These are phyloP conservation scores for Paracanthobrama guichenoti DNA, from an alignment of 2,113 vertebrate genomes.

Conservation along the genomic window DNA sequence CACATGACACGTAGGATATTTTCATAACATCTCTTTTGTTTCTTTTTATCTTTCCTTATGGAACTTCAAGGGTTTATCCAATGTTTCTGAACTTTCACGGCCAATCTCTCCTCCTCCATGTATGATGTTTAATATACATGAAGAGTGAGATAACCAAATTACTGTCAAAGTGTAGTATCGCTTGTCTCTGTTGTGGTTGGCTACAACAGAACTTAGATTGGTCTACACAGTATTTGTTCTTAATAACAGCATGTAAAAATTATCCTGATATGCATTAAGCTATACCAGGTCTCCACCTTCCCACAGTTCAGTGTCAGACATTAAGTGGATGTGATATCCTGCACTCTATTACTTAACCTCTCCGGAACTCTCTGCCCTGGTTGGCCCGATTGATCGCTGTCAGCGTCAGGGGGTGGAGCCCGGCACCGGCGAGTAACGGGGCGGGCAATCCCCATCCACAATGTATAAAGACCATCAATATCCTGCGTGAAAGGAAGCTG, in stretches of 20 bases:
- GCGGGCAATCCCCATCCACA: background rate
- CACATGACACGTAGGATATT: background rate
- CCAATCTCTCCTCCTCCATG: background rate
- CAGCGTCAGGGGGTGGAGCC: conserved; percentile 20
- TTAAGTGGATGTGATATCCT: conserved; percentile 49
- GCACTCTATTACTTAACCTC: conserved; percentile 58
- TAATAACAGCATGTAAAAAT: conserved; percentile 5
- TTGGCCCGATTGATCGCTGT: conserved; percentile 53
- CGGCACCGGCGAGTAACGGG: conserved; percentile 43
- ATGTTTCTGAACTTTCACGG: background rate
- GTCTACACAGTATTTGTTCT: background rate
- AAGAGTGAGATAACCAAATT: background rate
- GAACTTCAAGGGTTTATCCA: background rate
- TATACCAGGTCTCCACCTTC: background rate
- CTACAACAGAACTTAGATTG: background rate
- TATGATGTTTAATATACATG: background rate
- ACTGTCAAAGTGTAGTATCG: background rate
- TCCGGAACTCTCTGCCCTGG: conserved; percentile 34
- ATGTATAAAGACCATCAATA: conserved; percentile 33
- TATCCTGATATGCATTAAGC: background rate
- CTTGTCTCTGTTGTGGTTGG: background rate
- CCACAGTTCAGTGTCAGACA: background rate
- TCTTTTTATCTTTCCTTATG: background rate
- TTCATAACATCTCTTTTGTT: background rate
- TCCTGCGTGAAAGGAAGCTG: conserved; percentile 20